A percentile compares a stretch with the other conserved stretches of the same genome.
Conservation (phyloP, 2,888 invertebrate species). For the Clistopyga incitator region DNA sequence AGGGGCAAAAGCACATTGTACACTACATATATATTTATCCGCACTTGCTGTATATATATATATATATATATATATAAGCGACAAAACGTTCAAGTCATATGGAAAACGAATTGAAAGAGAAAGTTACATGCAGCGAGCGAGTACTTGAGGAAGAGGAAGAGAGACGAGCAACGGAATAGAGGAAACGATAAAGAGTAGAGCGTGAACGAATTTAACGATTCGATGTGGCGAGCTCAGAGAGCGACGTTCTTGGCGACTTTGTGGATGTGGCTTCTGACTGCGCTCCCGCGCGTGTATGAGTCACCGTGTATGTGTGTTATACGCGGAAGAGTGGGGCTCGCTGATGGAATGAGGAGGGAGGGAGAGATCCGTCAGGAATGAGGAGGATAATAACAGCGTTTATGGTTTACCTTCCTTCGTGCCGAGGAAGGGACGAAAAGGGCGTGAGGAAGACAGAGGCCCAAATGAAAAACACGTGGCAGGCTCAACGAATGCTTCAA, state of each 20-base stretch:
- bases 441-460: conserved; percentile 20
- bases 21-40: neutral
- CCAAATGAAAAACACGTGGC: conserved; percentile 59
- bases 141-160: conserved; percentile 54
- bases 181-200: conserved; percentile 67
- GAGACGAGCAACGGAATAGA: conserved; percentile 48
- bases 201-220: conserved; percentile 73
- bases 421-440: conserved; percentile 19
- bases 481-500: conserved; percentile 41
- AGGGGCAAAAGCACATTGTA: neutral
- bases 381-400: conserved; percentile 58
- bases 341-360: conserved; percentile 31
- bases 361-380: conserved; percentile 46
- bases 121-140: conserved; percentile 46
- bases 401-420: conserved; percentile 57
- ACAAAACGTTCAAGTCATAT: conserved; percentile 34
- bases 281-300: neutral
- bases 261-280: neutral
- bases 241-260: neutral
- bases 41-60: neutral
- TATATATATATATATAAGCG: conserved; percentile 15
- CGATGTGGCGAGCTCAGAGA: conserved; percentile 51
- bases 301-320: neutral
- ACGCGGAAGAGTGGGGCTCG: conserved; percentile 17
- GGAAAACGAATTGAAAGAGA: conserved; percentile 61